Conservation (phyloP, 2,888 invertebrate genomes). For the Elegia similella region DNA sequence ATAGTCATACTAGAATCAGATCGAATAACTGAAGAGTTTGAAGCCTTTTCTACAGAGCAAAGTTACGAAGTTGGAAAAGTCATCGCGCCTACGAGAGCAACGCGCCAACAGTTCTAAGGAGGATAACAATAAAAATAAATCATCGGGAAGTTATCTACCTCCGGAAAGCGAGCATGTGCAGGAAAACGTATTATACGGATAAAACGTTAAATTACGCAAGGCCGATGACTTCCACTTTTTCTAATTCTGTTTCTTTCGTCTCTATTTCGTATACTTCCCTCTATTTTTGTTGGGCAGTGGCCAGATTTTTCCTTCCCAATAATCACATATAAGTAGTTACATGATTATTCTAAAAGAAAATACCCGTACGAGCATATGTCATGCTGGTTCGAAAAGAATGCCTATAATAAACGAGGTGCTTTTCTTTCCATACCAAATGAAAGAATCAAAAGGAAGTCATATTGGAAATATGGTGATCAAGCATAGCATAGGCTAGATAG, state of each 20-base stretch:
- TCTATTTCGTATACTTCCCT: background rate
- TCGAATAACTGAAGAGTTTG: background rate
- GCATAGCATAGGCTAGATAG: too few species aligned
- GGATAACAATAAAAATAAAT: constrained; percentile 80
- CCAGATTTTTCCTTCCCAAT: background rate
- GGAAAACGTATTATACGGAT: constrained; percentile 62
- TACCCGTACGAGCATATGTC: background rate
- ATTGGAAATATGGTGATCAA: too few species aligned
- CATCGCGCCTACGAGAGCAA: constrained; percentile 38
- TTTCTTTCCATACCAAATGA: too few species aligned
- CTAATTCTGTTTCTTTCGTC: constrained; percentile 36
- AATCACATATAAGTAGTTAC: background rate
- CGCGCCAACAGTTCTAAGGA: constrained; percentile 63
- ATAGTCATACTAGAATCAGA: background rate
- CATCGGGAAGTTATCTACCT: constrained; percentile 81
- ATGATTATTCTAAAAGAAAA: background rate
- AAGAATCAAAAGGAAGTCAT: too few species aligned
- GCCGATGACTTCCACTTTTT: constrained; percentile 51
- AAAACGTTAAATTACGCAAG: constrained; percentile 68
- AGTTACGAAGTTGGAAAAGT: constrained; percentile 22
- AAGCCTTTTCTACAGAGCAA: background rate
- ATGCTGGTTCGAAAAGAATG: background rate
- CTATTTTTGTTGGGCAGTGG: background rate
- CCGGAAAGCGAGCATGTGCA: constrained; percentile 62
- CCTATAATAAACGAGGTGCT: too few species aligned